These are phyloP conservation scores for Spea multiplicata DNA, from an alignment of 2,113 vertebrate genomes.

Conservation along the genomic window DNA sequence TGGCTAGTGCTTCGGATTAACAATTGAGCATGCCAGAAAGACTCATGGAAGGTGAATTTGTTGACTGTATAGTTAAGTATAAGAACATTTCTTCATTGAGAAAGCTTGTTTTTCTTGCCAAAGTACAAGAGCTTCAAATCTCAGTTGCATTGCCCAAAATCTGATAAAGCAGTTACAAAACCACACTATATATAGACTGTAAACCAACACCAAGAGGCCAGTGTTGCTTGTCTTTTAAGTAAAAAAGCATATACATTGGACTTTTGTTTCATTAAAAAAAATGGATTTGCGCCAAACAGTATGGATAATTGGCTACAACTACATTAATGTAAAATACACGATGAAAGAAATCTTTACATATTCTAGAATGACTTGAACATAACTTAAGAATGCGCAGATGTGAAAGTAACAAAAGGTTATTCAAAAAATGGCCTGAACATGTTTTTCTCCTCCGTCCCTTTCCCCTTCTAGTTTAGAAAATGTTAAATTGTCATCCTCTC, in stretches of 20 bases:
- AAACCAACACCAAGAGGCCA: constrained; percentile 30
- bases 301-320: constrained; percentile 24
- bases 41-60: constrained; percentile 32
- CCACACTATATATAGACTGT: constrained; percentile 41
- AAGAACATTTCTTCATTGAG: constrained; percentile 40
- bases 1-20: constrained; percentile 24
- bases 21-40: constrained; percentile 12
- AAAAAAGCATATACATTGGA: constrained; percentile 21
- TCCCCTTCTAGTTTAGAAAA: constrained; percentile 4
- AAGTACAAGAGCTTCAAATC: constrained; percentile 31
- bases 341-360: constrained; percentile 18
- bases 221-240: constrained; percentile 16
- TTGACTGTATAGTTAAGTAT: constrained; percentile 33
- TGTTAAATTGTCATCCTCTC: constrained; percentile 21
- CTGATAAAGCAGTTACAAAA: constrained; percentile 40
- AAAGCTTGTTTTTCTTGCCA: constrained; percentile 35
- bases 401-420: neutral
- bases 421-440: neutral
- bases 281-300: constrained; percentile 1
- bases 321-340: constrained; percentile 17
- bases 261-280: constrained; percentile 33
- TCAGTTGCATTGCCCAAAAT: constrained; percentile 39
- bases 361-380: constrained; percentile 3
- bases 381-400: constrained; percentile 1
- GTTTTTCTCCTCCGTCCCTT: constrained; percentile 1